Percentiles rank a stretch among this genome's conserved stretches.
These are phyloP conservation scores for Bufo gargarizans DNA, from an alignment of 2,113 vertebrate species.

Conservation along the genomic window DNA sequence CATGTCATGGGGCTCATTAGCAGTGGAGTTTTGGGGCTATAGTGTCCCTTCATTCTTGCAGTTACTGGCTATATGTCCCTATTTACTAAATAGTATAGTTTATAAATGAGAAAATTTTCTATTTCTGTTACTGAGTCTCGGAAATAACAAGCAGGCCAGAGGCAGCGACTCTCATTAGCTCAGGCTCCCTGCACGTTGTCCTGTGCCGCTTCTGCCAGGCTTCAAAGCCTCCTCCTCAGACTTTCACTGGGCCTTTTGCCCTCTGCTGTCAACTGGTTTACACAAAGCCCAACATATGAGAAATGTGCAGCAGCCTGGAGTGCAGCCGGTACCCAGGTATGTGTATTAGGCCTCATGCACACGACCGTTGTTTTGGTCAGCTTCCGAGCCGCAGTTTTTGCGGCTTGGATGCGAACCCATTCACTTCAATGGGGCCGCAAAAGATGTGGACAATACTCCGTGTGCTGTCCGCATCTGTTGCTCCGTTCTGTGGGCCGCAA, in stretches of 20 bases:
- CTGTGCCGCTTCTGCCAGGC: slow-evolving; percentile 8
- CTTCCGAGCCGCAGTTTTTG: too few species aligned
- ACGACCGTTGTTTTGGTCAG: too few species aligned
- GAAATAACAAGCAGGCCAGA: slow-evolving; percentile 24
- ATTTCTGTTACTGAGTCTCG: slow-evolving; percentile 1
- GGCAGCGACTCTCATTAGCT: slow-evolving; percentile 10
- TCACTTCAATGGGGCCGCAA: too few species aligned
- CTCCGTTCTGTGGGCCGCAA: too few species aligned
- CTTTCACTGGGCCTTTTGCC: neutral
- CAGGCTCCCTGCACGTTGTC: neutral
- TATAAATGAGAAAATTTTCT: neutral
- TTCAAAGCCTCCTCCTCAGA: slow-evolving; percentile 12
- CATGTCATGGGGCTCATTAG: neutral
- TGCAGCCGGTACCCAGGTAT: neutral
- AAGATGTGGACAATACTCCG: too few species aligned
- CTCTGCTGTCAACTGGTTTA: slow-evolving; percentile 15
- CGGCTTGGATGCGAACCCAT: too few species aligned
- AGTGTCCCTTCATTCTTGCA: neutral
- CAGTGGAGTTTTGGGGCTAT: neutral
- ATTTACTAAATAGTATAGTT: slow-evolving; percentile 18
- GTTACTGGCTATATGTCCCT: neutral
- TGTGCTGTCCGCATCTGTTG: too few species aligned
- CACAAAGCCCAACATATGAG: neutral
- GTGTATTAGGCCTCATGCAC: too few species aligned
- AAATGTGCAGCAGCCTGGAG: neutral